These are phyloP conservation scores for Drepanosiphum platanoidis DNA, from an alignment of 2,888 invertebrate species.

Conservation along the genomic window DNA sequence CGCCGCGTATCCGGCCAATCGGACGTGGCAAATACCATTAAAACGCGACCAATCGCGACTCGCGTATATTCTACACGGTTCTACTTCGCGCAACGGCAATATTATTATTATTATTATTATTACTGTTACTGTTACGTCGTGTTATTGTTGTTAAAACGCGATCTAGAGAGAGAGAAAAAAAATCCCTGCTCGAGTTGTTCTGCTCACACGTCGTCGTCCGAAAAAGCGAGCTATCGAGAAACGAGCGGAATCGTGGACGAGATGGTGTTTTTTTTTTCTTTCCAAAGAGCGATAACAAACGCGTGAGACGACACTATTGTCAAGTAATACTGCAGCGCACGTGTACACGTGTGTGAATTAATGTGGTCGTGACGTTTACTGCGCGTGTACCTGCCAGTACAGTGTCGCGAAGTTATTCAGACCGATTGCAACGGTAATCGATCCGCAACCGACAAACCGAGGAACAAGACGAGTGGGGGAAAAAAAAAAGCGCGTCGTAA, in stretches of 20 bases:
- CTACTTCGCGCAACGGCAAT: background rate
- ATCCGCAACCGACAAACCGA: constrained; percentile 3
- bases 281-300: background rate
- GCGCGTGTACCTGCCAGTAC: background rate
- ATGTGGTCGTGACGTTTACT: no score
- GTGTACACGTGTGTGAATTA: no score
- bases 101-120: background rate
- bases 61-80: background rate
- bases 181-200: background rate
- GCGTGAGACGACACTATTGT: background rate
- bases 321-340: no score
- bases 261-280: background rate
- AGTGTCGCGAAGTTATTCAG: background rate
- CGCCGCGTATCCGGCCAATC: constrained; percentile 59
- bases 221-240: background rate
- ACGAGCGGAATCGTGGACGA: background rate
- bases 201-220: background rate
- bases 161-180: no score
- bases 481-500: constrained; percentile 15
- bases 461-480: no score
- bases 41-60: constrained; percentile 46
- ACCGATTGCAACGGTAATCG: constrained; percentile 12
- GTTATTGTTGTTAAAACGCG: no score
- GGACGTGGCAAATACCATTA: constrained; percentile 61
- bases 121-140: background rate